phyloP scores from a whole-genome alignment of 2,797 vertebrate species.

The Argentina silus region DNA sequence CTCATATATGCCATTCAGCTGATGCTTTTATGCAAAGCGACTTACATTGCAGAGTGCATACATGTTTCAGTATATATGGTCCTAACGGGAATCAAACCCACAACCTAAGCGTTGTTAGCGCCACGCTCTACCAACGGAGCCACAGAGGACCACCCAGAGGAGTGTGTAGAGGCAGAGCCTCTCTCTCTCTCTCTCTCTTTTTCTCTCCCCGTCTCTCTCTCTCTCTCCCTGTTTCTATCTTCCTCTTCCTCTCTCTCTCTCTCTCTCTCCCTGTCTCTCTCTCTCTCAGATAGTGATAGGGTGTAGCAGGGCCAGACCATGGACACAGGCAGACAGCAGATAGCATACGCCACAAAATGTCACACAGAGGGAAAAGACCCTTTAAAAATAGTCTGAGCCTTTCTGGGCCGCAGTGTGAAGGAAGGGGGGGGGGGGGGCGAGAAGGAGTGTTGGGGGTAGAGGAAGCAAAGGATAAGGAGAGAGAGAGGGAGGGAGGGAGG shows the following conservation, averaged over 20 bases:
- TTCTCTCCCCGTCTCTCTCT: no score
- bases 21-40: no score
- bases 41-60: no score
- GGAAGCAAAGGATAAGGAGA: background rate
- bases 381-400: background rate
- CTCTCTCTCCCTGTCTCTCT: background rate
- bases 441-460: background rate
- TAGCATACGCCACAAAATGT: conserved; percentile 4
- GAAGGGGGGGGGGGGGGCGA: background rate
- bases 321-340: background rate
- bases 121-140: no score
- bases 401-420: background rate
- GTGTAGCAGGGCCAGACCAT: background rate
- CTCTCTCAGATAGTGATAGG: conserved; percentile 1
- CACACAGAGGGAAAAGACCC: background rate
- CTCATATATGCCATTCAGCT: no score
- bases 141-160: no score
- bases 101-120: no score
- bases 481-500: background rate
- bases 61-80: no score
- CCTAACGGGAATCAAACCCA: no score
- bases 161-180: no score
- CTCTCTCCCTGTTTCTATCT: no score
- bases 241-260: background rate
- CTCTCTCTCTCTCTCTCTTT: no score